Base-by-base conservation (phyloP, 2,797 vertebrate genomes). In the Macropus fuliginosus region DNA sequence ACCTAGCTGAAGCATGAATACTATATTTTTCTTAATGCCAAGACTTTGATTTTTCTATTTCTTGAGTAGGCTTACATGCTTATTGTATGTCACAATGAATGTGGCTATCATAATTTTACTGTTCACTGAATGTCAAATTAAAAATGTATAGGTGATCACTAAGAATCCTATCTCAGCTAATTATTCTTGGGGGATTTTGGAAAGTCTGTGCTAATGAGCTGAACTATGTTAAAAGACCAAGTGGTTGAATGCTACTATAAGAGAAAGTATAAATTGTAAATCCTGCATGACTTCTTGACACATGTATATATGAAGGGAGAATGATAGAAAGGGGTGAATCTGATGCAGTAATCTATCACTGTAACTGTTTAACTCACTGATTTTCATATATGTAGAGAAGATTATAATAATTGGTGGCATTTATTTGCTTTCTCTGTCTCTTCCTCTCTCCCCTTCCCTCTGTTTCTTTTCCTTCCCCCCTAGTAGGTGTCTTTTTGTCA, bases 71-170 rank as follows among this genome's bases (percentile, higher is more conserved):
- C 96, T 97, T 92, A 55, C 50, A 90, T n/a, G 94, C 94, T 27
- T 96, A 87, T 92, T 95, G 13, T 31, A 57, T 87, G 54, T 97
- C 95, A 81, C 52, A 98, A 96, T 97, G 92, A 96, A 89, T 97
- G 95, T 93, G 94, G 29, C 57, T 66, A 18, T 93, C 87, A 74
- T 98, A 97, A 97, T 97, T 96, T 98, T 97, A 91, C 97, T 95
- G 94, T 98, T 98, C 98, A 98, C 95, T 97, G 97, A 98, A 96
- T 98, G 95, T 95, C 94, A 98, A 97, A 97, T 98, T 97, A 98
- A 97, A 98, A 97, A 97, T 97, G 55, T 52, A 24, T 97, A 95
- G 96, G 31, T 98, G 91, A 94, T 89, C 96, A 89, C 95, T 97
- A 95, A 96, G 81, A 92, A 97, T 98, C 52, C 93, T 97, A 95